Evolutionary conservation across 2,797 vertebrate species (phyloP).

Genomic region (Neostethus bicornis): DNA sequence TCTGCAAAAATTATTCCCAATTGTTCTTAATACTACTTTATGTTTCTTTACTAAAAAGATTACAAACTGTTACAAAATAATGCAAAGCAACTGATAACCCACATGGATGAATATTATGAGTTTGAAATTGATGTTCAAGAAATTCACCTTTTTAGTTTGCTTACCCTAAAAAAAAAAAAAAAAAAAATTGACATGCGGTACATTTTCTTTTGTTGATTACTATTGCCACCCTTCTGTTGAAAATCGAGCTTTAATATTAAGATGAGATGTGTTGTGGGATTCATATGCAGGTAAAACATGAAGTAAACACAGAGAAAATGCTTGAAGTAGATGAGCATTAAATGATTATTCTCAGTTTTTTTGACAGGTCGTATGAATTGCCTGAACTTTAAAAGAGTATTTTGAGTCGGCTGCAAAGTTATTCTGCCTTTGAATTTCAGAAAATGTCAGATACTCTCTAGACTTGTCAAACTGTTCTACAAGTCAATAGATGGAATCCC

Average conservation of each 20-base stretch:
- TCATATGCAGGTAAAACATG: constrained; percentile 15
- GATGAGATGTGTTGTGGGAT: constrained; percentile 16
- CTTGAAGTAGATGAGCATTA: constrained; percentile 23
- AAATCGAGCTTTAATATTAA: constrained; percentile 15
- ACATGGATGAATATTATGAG: no score
- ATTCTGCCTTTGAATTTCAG: constrained; percentile 20
- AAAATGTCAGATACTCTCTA: constrained; percentile 16
- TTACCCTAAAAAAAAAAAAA: no score
- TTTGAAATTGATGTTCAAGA: no score
- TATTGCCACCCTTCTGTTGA: neutral
- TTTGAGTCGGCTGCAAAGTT: constrained; percentile 28
- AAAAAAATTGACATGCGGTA: no score
- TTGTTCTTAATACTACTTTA: no score
- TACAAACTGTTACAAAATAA: no score
- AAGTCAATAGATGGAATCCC: constrained; percentile 29
- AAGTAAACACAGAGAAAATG: constrained; percentile 21
- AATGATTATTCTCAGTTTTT: constrained; percentile 44
- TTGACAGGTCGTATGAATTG: constrained; percentile 45
- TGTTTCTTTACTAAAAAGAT: no score
- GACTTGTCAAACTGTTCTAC: constrained; percentile 36
- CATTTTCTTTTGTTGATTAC: constrained; percentile 13
- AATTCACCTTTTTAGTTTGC: no score
- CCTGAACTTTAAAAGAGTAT: constrained; percentile 32
- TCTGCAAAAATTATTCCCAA: no score
- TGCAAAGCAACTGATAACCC: no score